Conservation (phyloP, 2,797 vertebrate genomes). For the Pantherophis vulpinus region DNA sequence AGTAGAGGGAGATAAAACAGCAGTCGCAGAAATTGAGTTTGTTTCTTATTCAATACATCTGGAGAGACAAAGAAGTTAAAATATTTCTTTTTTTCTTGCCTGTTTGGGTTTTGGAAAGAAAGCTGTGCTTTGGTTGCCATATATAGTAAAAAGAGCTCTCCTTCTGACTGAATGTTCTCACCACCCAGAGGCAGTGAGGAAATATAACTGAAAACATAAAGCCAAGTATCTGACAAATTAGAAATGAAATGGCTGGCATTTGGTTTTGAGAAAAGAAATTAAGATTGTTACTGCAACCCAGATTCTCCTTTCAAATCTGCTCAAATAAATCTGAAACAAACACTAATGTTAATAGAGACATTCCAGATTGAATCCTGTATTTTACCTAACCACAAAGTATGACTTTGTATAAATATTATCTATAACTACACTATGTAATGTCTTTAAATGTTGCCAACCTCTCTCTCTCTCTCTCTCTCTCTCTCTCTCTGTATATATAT, state of each 20-base stretch:
- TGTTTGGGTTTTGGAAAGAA: neutral
- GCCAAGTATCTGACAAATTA: neutral
- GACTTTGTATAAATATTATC: conserved; percentile 22
- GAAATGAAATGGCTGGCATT: conserved; percentile 3
- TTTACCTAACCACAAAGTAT: neutral
- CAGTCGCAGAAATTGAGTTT: neutral
- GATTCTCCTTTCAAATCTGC: neutral
- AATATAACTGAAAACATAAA: conserved; percentile 8
- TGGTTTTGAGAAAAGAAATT: neutral
- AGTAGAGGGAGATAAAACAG: conserved; percentile 36
- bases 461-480: too few species aligned
- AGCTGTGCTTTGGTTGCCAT: neutral
- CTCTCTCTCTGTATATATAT: too few species aligned
- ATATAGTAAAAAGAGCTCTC: conserved; percentile 2
- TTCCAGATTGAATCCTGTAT: conserved; percentile 9
- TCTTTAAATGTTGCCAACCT: neutral
- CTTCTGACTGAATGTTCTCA: neutral
- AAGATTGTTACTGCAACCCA: neutral
- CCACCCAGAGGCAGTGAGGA: neutral
- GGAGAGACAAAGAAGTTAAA: neutral
- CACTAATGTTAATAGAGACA: neutral
- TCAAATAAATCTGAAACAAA: neutral
- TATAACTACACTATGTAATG: neutral
- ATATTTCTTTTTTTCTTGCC: neutral
- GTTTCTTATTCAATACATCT: neutral